Evolutionary conservation across 1,140 invertebrate genomes (phyloP), one percentile per base, ranked within the genome.

Genomic region (Eriocheir sinensis): DNA sequence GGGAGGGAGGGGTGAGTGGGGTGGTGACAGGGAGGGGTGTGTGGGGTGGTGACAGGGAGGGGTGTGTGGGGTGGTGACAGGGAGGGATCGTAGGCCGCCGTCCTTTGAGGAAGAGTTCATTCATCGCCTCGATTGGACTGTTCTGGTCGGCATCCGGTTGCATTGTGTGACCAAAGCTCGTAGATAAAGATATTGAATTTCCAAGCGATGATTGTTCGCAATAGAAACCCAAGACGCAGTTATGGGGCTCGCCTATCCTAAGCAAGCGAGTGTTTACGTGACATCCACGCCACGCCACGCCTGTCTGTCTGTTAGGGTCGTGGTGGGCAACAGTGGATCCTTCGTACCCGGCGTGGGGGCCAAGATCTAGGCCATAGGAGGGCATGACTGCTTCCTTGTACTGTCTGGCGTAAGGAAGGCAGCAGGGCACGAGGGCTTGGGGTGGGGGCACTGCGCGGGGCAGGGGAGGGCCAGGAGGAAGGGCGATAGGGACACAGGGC

Each of bases 341-440:
- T 72, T 72, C 60, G 27, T n/a, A 21, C 8, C 12, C n/a, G 6
- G 60, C 27, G n/a, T n/a, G n/a, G 60, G 60, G 3, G 60, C 21
- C 60, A n/a, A 72, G 60, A 72, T 72, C 60, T 72, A 72, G 60
- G 60, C 60, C 60, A 72, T 72, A n/a, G 60, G 60, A 72, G 60
- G 60, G 60, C 60, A 72, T 72, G 60, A 72, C 60, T 72, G 60
- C 60, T n/a, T 72, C 60, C 60, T 72, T 72, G 60, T 72, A 72
- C 60, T 72, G 21, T 72, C 1, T 72, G 27, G 60, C 60, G 4
- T 21, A 21, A n/a, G n/a, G 60, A 72, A 1, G n/a, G n/a, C n/a
- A n/a, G n/a, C n/a, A n/a, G n/a, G n/a, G n/a, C n/a, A n/a, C n/a
- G n/a, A n/a, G 60, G 44, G 44, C 44, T 8, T 48, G 44, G 15